These are phyloP conservation scores for Paralichthys olivaceus DNA, from an alignment of 2,113 vertebrate species.

Conservation along the genomic window DNA sequence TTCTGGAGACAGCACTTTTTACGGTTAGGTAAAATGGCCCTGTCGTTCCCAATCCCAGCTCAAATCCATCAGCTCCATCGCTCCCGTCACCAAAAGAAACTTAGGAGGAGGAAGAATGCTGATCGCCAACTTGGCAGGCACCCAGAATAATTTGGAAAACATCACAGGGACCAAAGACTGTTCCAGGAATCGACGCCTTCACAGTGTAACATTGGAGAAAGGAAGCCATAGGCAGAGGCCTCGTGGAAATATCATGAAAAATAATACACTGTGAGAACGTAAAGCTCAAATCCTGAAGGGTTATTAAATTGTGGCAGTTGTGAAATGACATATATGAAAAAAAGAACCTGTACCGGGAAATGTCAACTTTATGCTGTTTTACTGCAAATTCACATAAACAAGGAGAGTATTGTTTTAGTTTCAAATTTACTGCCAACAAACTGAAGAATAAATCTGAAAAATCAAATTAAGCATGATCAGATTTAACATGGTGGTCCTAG, in stretches of 20 bases:
- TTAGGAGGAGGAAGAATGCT: slow-evolving; percentile 23
- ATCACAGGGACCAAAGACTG: slow-evolving; percentile 18
- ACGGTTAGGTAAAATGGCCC: slow-evolving; percentile 50
- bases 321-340: slow-evolving; percentile 41
- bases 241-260: slow-evolving; percentile 55
- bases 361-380: slow-evolving; percentile 16
- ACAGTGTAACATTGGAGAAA: slow-evolving; percentile 23
- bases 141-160: slow-evolving; percentile 56
- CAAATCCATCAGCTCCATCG: slow-evolving; percentile 62
- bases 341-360: slow-evolving; percentile 19
- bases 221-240: slow-evolving; percentile 9
- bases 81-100: slow-evolving; percentile 41
- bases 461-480: background rate
- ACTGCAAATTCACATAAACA: slow-evolving; percentile 11
- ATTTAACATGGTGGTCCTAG: no score
- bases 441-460: background rate
- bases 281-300: slow-evolving; percentile 33
- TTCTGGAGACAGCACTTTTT: slow-evolving; percentile 53
- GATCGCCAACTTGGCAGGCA: slow-evolving; percentile 57
- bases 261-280: slow-evolving; percentile 50
- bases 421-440: background rate
- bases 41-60: slow-evolving; percentile 60
- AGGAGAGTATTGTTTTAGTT: background rate
- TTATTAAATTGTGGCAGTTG: slow-evolving; percentile 41
- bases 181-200: slow-evolving; percentile 41